These are phyloP conservation scores for Xestoiulus laeticollis DNA, from an alignment of 2,888 invertebrate genomes.

Conservation along the genomic window DNA sequence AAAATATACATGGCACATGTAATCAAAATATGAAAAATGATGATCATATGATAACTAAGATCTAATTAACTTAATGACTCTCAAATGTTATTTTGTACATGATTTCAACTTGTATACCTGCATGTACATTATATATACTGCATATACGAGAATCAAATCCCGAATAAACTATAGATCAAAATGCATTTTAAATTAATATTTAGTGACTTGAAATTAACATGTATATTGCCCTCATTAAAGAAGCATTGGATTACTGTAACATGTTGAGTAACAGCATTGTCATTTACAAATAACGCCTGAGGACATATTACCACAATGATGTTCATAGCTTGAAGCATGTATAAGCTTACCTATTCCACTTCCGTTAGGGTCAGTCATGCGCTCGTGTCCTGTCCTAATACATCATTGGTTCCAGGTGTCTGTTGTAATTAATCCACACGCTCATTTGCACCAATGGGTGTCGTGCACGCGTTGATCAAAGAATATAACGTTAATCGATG, in stretches of 20 bases:
- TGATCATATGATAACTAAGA: too few species aligned
- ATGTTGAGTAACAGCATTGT: too few species aligned
- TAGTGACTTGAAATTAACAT: too few species aligned
- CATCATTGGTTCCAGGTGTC: conserved; percentile 24
- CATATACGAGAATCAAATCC: too few species aligned
- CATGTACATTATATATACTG: too few species aligned
- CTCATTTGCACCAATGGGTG: background rate
- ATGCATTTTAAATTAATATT: too few species aligned
- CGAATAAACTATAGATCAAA: too few species aligned
- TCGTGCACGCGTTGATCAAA: background rate
- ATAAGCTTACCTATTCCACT: too few species aligned
- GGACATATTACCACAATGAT: background rate
- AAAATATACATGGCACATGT: background rate
- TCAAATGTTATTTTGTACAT: too few species aligned
- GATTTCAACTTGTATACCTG: too few species aligned
- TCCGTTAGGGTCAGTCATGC: background rate
- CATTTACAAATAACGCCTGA: too few species aligned
- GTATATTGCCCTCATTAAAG: background rate
- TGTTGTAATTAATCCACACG: background rate
- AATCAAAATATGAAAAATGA: background rate
- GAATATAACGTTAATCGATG: conserved; percentile 11
- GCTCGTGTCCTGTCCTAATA: background rate
- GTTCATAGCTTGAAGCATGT: background rate
- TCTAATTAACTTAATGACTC: too few species aligned
- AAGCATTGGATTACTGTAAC: background rate